Percentiles rank a stretch among this genome's conserved stretches.
These are phyloP conservation scores for Gymnobelideus leadbeateri DNA, from an alignment of 2,113 vertebrate genomes.

Conservation along the genomic window DNA sequence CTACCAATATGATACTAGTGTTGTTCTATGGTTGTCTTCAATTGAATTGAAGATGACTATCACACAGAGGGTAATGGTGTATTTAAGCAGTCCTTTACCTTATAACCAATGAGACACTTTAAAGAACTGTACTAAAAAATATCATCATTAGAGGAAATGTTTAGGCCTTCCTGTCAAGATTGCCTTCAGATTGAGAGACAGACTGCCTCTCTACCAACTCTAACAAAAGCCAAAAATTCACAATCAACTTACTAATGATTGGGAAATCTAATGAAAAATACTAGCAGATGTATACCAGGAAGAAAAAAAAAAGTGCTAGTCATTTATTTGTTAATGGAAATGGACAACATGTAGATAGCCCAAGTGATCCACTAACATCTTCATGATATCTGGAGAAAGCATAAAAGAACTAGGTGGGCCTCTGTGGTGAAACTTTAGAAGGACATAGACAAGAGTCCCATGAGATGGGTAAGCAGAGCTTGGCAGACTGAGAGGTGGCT, in stretches of 20 bases:
- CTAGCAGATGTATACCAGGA: neutral
- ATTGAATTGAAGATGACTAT: neutral
- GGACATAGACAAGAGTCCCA: neutral
- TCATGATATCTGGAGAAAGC: neutral
- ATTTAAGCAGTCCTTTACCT: neutral
- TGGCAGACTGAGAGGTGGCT: neutral
- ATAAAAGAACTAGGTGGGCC: neutral
- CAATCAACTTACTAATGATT: neutral
- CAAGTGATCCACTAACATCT: neutral
- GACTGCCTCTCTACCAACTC: neutral
- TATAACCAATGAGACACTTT: neutral
- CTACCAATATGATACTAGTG: neutral
- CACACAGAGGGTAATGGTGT: neutral
- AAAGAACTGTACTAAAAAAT: neutral
- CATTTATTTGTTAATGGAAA: neutral
- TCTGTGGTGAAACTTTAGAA: neutral
- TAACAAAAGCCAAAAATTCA: neutral
- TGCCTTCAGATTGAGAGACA: neutral
- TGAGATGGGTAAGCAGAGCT: neutral
- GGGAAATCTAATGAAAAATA: neutral
- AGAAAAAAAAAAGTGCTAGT: neutral
- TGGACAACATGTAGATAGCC: neutral
- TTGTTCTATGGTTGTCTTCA: neutral
- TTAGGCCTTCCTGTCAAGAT: neutral
- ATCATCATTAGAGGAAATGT: neutral